Conservation (phyloP, 2,888 invertebrate species). For the Habrosyne pyritoides region DNA sequence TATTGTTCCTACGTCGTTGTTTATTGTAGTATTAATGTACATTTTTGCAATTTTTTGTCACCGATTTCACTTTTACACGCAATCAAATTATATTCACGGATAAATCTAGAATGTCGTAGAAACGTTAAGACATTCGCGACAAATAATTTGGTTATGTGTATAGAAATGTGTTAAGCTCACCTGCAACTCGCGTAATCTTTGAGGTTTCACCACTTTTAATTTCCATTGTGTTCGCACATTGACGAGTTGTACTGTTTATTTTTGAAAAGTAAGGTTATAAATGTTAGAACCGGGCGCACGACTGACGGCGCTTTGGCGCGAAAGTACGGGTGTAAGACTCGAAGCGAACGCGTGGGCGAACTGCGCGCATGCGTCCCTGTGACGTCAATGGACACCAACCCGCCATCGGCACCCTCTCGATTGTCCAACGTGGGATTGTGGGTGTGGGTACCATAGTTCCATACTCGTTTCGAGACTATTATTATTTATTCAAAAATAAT, state of each 20-base stretch:
- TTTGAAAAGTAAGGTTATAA: slow-evolving; percentile 60
- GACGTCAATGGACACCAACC: slow-evolving; percentile 62
- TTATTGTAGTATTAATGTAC: not conserved
- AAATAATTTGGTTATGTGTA: too few species aligned
- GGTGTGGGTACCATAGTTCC: not conserved
- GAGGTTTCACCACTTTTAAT: slow-evolving; percentile 43
- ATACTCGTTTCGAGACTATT: too few species aligned
- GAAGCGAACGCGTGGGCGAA: slow-evolving; percentile 55
- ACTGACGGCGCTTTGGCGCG: slow-evolving; percentile 74
- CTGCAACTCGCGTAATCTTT: slow-evolving; percentile 52
- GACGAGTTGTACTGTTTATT: slow-evolving; percentile 25
- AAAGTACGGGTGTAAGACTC: slow-evolving; percentile 53
- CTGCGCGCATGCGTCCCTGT: slow-evolving; percentile 69
- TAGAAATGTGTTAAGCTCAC: slow-evolving; percentile 57
- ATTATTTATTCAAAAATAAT: too few species aligned
- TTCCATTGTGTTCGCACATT: slow-evolving; percentile 52
- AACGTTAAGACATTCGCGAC: too few species aligned
- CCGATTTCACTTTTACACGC: too few species aligned
- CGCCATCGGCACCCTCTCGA: slow-evolving; percentile 28
- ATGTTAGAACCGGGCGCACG: slow-evolving; percentile 52
- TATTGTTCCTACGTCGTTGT: not conserved
- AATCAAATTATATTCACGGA: too few species aligned
- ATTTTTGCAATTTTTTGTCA: too few species aligned
- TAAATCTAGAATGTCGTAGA: too few species aligned
- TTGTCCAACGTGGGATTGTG: not conserved